Percentiles rank a stretch among this genome's conserved stretches.
Conservation (phyloP, 2,113 vertebrate species). For the Pomatostomus ruficeps region DNA sequence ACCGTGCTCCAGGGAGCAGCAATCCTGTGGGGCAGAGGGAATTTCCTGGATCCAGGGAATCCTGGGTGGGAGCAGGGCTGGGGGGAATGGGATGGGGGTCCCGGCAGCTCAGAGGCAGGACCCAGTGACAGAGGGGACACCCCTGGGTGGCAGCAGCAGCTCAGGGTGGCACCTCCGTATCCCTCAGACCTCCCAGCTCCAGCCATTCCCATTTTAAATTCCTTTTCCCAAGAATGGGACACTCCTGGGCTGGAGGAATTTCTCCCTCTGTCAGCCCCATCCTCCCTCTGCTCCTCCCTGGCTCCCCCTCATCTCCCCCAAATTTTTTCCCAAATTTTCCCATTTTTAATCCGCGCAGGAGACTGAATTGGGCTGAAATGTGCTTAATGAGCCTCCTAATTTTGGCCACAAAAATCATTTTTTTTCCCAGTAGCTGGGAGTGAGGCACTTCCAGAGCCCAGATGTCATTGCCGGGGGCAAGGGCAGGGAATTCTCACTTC, state of each 20-base stretch:
- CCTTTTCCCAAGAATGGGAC: not conserved
- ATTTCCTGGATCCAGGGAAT: not conserved
- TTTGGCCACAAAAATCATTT: not conserved
- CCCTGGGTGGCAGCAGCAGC: not conserved
- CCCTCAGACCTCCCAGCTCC: not conserved
- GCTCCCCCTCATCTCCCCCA: too few relatives aligned
- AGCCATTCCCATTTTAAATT: not conserved
- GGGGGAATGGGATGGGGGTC: not conserved
- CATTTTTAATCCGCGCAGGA: not conserved
- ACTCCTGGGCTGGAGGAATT: too few relatives aligned
- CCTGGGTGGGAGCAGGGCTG: not conserved
- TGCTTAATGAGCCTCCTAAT: not conserved
- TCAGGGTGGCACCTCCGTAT: not conserved
- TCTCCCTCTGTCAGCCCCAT: not conserved
- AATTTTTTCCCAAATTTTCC: not conserved
- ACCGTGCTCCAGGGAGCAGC: not conserved
- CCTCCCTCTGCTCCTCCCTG: not conserved
- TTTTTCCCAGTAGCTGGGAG: not conserved
- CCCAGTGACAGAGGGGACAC: not conserved
- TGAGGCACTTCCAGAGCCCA: not conserved
- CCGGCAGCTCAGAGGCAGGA: not conserved
- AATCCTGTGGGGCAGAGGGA: not conserved
- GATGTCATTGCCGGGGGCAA: not conserved
- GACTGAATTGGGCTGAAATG: not conserved
- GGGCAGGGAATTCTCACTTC: not conserved